Evolutionary conservation across 2,888 invertebrate species (phyloP).

Genomic region (Monochamus alternatus): DNA sequence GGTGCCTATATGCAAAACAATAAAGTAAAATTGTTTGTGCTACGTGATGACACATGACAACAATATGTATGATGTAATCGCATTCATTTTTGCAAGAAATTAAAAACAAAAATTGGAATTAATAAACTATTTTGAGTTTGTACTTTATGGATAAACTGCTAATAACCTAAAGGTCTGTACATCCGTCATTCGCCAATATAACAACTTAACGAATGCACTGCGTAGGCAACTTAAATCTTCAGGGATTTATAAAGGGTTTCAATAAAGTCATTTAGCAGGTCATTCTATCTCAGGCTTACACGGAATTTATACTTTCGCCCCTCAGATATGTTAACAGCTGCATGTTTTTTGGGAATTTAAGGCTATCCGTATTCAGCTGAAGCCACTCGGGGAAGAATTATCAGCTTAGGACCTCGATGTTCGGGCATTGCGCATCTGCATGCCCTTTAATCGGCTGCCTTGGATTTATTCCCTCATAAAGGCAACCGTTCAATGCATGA

Average conservation of each 20-base stretch:
- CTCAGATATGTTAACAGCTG: constrained; percentile 50
- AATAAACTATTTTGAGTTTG: too few species aligned
- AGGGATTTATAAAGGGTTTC: constrained; percentile 23
- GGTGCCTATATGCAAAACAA: too few species aligned
- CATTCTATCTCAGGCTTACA: constrained; percentile 46
- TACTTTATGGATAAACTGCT: too few species aligned
- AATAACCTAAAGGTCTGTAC: too few species aligned
- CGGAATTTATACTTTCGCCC: constrained; percentile 46
- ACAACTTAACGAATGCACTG: constrained; percentile 1
- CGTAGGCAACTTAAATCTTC: constrained; percentile 37
- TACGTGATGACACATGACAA: too few species aligned
- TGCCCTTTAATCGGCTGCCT: constrained; percentile 55
- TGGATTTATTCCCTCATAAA: not conserved
- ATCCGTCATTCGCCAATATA: too few species aligned
- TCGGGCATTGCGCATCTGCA: constrained; percentile 67
- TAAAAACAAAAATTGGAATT: too few species aligned
- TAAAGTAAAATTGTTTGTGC: too few species aligned
- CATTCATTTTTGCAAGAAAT: too few species aligned
- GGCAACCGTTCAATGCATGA: not conserved
- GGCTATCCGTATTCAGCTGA: constrained; percentile 62
- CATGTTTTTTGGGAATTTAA: constrained; percentile 54
- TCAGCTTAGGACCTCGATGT: constrained; percentile 60
- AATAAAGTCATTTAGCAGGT: constrained; percentile 48
- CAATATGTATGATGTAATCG: too few species aligned
- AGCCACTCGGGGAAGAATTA: constrained; percentile 63